Evolutionary conservation across 2,113 vertebrate genomes (phyloP).

Genomic region (Thunnus maccoyii): DNA sequence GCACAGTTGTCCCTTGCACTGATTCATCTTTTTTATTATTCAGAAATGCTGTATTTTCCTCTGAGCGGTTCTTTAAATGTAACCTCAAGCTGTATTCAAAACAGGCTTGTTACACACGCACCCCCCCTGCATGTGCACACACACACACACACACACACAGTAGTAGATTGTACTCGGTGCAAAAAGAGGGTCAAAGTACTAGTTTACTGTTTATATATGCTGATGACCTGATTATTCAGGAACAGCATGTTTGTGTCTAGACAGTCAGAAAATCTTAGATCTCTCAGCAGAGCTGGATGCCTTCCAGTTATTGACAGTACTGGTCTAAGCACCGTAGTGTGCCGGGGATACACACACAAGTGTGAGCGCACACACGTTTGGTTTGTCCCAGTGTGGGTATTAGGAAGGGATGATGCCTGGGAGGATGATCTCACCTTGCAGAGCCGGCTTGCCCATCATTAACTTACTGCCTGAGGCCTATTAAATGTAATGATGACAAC

Average conservation of each 20-base stretch:
- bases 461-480: constrained; percentile 45
- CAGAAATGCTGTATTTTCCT: neutral
- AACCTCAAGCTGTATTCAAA: constrained; percentile 13
- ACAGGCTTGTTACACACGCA: neutral
- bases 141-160: neutral
- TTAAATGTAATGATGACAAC: constrained; percentile 44
- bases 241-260: constrained; percentile 62
- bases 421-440: constrained; percentile 71
- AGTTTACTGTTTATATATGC: constrained; percentile 71
- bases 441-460: constrained; percentile 58
- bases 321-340: constrained; percentile 25
- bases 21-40: neutral
- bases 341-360: constrained; percentile 9
- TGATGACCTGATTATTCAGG: constrained; percentile 77
- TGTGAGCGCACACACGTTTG: constrained; percentile 41
- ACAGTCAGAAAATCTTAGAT: constrained; percentile 66
- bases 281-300: constrained; percentile 65
- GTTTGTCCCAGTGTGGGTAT: constrained; percentile 57
- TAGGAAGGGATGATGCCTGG: constrained; percentile 59
- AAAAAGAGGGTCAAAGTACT: constrained; percentile 62
- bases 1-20: constrained; percentile 3
- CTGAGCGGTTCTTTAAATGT: neutral
- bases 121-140: neutral
- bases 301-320: constrained; percentile 71
- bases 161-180: constrained; percentile 22